Conservation (phyloP, 37 sponge, comb jelly and placozoan species). For the Aplysina aerophoba region DNA sequence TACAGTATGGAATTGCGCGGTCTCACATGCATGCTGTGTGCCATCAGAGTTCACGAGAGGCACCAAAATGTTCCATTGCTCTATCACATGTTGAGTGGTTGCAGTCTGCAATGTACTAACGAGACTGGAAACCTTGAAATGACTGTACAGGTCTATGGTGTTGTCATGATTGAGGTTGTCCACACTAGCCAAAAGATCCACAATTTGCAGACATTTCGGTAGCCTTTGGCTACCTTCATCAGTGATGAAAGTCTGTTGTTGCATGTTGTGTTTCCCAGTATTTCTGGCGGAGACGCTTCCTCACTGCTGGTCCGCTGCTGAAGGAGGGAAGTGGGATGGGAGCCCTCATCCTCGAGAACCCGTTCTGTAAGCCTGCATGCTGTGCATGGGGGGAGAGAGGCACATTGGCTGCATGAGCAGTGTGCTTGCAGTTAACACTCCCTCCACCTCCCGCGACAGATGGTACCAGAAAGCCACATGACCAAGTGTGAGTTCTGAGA, state of each 20-base stretch:
- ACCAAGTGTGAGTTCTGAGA: constrained; percentile 31
- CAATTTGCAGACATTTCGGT: too few species aligned
- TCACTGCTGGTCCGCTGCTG: constrained; percentile 72
- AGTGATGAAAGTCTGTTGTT: too few species aligned
- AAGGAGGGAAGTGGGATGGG: constrained; percentile 65
- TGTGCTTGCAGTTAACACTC: neutral
- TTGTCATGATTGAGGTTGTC: neutral
- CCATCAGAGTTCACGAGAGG: too few species aligned
- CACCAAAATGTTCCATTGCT: too few species aligned
- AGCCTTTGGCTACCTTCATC: too few species aligned
- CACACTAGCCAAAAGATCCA: too few species aligned
- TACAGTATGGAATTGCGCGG: too few species aligned
- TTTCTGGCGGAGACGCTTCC: constrained; percentile 76
- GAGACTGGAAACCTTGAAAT: too few species aligned
- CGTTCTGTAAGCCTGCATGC: constrained; percentile 59
- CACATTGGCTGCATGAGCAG: constrained; percentile 31
- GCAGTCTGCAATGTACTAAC: too few species aligned
- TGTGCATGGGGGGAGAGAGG: neutral
- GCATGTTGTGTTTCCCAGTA: constrained; percentile 37
- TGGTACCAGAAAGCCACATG: constrained; percentile 40
- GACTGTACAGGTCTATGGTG: too few species aligned
- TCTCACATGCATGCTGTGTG: too few species aligned
- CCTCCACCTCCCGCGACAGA: neutral
- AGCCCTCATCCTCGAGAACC: constrained; percentile 89
- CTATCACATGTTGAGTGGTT: too few species aligned